phyloP scores from a whole-genome alignment of 92 coral and sea anemone species.

The Montipora capitata region DNA sequence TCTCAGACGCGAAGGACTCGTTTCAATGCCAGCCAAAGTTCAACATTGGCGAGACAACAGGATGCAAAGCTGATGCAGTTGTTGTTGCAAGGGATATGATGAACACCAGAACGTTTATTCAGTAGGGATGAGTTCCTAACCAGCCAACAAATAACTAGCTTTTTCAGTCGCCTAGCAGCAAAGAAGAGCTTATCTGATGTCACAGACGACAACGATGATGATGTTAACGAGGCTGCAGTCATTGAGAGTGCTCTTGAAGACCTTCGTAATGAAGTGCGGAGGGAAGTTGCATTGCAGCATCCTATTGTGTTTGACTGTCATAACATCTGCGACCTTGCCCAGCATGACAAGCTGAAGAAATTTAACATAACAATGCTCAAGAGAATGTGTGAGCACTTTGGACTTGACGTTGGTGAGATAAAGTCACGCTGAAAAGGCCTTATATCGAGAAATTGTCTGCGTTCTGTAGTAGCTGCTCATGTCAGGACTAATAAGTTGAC shows the following conservation, averaged over 20 bases:
- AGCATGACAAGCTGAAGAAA: conserved; percentile 46
- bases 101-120: conserved; percentile 32
- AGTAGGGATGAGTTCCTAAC: conserved; percentile 34
- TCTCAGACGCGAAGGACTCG: not conserved
- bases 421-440: conserved; percentile 42
- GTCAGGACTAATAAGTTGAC: not conserved
- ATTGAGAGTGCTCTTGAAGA: conserved; percentile 25
- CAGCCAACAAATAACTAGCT: conserved; percentile 48
- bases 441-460: conserved; percentile 40
- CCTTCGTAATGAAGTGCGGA: conserved; percentile 4
- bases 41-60: conserved; percentile 43
- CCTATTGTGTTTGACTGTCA: no score
- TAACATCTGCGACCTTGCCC: conserved; percentile 49
- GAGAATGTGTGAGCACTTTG: conserved; percentile 49
- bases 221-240: conserved; percentile 16
- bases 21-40: not conserved
- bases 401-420: conserved; percentile 23
- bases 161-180: conserved; percentile 51
- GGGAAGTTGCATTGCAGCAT: conserved; percentile 50
- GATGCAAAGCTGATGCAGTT: conserved; percentile 44
- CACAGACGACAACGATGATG: not conserved
- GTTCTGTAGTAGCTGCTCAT: conserved; percentile 49
- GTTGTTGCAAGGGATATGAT: conserved; percentile 36
- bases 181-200: conserved; percentile 27
- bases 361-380: conserved; percentile 48